Evolutionary conservation across 2,888 invertebrate species (phyloP).

Genomic region (Heliconius charithonia): DNA sequence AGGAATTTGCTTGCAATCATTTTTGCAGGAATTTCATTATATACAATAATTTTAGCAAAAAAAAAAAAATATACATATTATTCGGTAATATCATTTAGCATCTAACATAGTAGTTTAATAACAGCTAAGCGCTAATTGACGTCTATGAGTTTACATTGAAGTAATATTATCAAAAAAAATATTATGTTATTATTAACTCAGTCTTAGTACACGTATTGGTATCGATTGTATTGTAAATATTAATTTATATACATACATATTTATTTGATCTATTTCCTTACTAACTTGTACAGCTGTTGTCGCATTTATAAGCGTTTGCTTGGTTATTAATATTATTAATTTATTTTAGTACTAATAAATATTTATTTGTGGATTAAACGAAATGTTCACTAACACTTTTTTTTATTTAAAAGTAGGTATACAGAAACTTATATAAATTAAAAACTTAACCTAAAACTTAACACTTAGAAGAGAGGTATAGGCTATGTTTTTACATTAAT

Average conservation of each 20-base stretch:
- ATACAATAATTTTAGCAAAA: not conserved
- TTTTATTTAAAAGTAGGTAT: slow-evolving; percentile 44
- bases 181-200: slow-evolving; percentile 52
- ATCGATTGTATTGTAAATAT: slow-evolving; percentile 67
- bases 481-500: too few species aligned
- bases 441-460: not conserved
- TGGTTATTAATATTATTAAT: slow-evolving; percentile 64
- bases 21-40: not conserved
- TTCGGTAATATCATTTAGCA: not conserved
- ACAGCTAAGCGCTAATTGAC: not conserved
- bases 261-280: slow-evolving; percentile 67
- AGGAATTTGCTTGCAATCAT: not conserved
- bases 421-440: not conserved
- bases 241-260: slow-evolving; percentile 52
- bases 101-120: not conserved
- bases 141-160: not conserved
- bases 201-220: slow-evolving; percentile 45
- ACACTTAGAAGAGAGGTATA: too few species aligned
- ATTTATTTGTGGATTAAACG: slow-evolving; percentile 75
- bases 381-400: slow-evolving; percentile 62
- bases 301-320: slow-evolving; percentile 76
- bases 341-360: slow-evolving; percentile 68
- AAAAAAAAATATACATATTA: too few species aligned
- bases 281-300: slow-evolving; percentile 76
- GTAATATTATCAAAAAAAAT: not conserved